phyloP scores from a whole-genome alignment of 2,797 vertebrate species.

The Dendrocincla fuliginosa region DNA sequence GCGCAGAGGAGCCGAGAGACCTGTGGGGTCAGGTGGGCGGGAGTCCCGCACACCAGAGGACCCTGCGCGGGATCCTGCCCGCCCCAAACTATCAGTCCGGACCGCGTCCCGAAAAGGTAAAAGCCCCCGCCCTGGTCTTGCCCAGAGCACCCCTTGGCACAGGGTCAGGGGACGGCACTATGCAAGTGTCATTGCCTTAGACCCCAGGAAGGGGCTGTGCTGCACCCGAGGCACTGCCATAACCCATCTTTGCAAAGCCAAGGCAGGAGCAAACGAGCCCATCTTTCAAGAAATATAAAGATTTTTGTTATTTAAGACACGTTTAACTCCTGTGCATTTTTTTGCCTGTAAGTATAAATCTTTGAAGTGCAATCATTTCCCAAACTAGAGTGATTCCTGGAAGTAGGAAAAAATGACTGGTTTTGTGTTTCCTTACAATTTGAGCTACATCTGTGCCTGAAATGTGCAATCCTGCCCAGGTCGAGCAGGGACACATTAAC shows the following conservation, averaged over 20 bases:
- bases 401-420: background rate
- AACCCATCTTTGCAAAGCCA: rapidly evolving
- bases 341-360: background rate
- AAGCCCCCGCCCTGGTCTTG: no score
- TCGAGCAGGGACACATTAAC: background rate
- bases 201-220: background rate
- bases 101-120: no score
- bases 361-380: background rate
- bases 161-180: background rate
- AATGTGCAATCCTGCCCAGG: background rate
- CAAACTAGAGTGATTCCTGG: background rate
- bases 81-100: background rate
- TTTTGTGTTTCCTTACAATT: background rate
- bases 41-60: background rate
- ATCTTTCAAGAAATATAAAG: background rate
- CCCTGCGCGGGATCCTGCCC: no score
- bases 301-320: background rate
- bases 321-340: background rate
- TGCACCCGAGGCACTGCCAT: rapidly evolving
- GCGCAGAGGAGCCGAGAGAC: background rate
- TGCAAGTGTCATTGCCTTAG: no score
- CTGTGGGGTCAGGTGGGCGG: background rate
- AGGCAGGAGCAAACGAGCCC: background rate
- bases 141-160: no score
- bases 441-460: background rate